These are phyloP conservation scores for Busseola fusca DNA, from an alignment of 2,888 invertebrate genomes.

Conservation along the genomic window DNA sequence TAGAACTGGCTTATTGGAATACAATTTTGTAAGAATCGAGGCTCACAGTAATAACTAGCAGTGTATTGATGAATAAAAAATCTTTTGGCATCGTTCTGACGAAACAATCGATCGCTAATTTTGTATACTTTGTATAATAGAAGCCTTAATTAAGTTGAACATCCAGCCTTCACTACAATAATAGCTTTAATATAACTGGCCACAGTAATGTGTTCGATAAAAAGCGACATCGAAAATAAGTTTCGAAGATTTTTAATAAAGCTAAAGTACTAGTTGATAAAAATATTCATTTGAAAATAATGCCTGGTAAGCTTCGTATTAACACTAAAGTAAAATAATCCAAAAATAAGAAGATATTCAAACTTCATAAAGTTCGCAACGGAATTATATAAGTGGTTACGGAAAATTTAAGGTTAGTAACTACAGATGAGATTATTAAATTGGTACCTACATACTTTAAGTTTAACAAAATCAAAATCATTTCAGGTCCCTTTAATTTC, in stretches of 20 bases:
- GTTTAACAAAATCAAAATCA: slow-evolving; percentile 84
- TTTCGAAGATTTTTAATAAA: slow-evolving; percentile 72
- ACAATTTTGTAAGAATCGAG: slow-evolving; percentile 52
- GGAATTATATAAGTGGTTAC: slow-evolving; percentile 78
- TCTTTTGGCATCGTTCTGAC: slow-evolving; percentile 60
- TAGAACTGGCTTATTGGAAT: slow-evolving; percentile 53
- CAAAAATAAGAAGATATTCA: slow-evolving; percentile 82
- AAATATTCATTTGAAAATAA: slow-evolving; percentile 70
- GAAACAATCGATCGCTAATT: slow-evolving; percentile 56
- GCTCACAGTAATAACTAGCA: slow-evolving; percentile 43
- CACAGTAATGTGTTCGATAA: slow-evolving; percentile 82
- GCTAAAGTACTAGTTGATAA: slow-evolving; percentile 66
- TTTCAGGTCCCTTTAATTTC: slow-evolving; percentile 89
- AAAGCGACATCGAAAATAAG: slow-evolving; percentile 74
- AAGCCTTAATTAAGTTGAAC: slow-evolving; percentile 74
- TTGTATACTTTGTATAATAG: slow-evolving; percentile 63
- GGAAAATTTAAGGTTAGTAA: slow-evolving; percentile 79
- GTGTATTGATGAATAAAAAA: slow-evolving; percentile 50
- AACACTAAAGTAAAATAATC: slow-evolving; percentile 81
- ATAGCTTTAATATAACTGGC: slow-evolving; percentile 87
- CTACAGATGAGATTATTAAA: slow-evolving; percentile 87
- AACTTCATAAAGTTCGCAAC: slow-evolving; percentile 75
- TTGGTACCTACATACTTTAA: slow-evolving; percentile 87
- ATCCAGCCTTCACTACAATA: slow-evolving; percentile 81
- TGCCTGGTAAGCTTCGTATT: slow-evolving; percentile 74